Evolutionary conservation across 2,797 vertebrate genomes (phyloP).

Genomic region (Gallinago stenura): DNA sequence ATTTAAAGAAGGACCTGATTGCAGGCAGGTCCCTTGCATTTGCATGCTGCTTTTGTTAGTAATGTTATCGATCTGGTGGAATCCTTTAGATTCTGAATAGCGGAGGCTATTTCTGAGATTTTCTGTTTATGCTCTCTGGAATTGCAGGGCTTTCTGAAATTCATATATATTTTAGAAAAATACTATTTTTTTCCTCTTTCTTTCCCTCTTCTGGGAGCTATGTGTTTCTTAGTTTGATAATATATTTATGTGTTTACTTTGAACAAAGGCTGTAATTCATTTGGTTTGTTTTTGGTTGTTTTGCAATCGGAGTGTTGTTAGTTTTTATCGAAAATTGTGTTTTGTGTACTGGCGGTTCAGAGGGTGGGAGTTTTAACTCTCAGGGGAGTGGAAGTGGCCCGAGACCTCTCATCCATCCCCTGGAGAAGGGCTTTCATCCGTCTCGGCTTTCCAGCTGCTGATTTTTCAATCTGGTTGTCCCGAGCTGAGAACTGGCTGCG

Average conservation of each 20-base stretch:
- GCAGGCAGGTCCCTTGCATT: conserved; percentile 26
- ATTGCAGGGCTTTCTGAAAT: conserved; percentile 7
- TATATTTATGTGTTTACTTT: not conserved
- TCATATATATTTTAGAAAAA: not conserved
- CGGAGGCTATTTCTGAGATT: not conserved
- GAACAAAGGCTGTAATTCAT: not conserved
- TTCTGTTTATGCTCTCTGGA: not conserved
- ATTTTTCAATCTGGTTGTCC: conserved; percentile 56
- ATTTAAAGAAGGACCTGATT: conserved; percentile 7
- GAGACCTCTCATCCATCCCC: not conserved
- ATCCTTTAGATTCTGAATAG: not conserved
- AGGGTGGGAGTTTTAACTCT: not conserved
- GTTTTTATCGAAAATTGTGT: not conserved
- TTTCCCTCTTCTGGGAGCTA: not conserved
- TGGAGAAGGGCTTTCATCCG: conserved; percentile 9
- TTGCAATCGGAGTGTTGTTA: not conserved
- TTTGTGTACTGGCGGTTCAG: not conserved
- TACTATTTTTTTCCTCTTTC: not conserved
- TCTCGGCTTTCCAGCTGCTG: conserved; percentile 42
- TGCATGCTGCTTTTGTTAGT: conserved; percentile 52
- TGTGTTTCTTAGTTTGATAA: not conserved
- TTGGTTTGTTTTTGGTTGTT: not conserved
- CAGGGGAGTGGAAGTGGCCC: not conserved
- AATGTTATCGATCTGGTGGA: conserved; percentile 7
- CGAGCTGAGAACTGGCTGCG: not conserved